Conservation (phyloP, 2,888 invertebrate species). For the Rhingia rostrata region DNA sequence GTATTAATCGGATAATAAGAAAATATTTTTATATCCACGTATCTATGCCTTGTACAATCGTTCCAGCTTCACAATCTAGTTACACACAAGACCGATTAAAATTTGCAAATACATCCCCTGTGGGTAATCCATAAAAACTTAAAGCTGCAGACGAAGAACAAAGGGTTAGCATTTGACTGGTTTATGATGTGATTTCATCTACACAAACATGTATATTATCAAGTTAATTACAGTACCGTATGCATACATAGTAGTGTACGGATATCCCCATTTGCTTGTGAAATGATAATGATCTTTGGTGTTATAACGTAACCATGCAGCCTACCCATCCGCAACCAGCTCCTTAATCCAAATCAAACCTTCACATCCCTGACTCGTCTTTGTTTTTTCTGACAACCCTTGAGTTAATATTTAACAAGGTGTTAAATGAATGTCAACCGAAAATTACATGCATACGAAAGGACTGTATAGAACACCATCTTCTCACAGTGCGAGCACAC, state of each 20-base stretch:
- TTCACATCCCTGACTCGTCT: conserved; percentile 45
- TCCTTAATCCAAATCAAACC: conserved; percentile 60
- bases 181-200: conserved; percentile 25
- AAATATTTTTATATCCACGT: too few species aligned
- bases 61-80: neutral
- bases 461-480: neutral
- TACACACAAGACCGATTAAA: neutral
- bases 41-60: too few species aligned
- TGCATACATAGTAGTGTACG: conserved; percentile 9
- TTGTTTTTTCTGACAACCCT: conserved; percentile 65
- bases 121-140: conserved; percentile 32
- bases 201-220: conserved; percentile 39
- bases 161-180: conserved; percentile 38
- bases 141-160: conserved; percentile 7
- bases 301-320: conserved; percentile 63
- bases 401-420: conserved; percentile 74
- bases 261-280: conserved; percentile 32
- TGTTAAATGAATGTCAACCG: conserved; percentile 72
- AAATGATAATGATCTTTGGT: conserved; percentile 72
- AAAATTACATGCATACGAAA: conserved; percentile 64
- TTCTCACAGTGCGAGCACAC: conserved; percentile 2
- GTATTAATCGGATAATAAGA: too few species aligned
- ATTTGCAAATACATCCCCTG: conserved; percentile 22
- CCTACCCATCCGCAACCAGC: neutral
- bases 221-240: conserved; percentile 64